Evolutionary conservation across 2,888 invertebrate species (phyloP).

Genomic region (Nomada fucata): DNA sequence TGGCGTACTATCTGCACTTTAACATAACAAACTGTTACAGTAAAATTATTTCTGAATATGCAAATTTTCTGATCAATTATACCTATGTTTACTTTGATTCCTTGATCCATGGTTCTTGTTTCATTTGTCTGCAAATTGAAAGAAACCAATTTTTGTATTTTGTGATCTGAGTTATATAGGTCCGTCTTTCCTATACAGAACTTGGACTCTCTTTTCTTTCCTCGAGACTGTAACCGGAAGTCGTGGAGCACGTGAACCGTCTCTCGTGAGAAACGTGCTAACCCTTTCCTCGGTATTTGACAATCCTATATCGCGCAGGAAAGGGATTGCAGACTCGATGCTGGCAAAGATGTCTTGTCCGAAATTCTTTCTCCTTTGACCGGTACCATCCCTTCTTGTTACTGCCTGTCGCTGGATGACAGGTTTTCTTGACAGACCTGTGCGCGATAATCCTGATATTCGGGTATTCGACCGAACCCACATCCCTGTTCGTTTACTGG

Average conservation of each 20-base stretch:
- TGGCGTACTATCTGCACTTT: neutral
- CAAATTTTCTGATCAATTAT: no score
- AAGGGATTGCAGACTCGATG: slow-evolving; percentile 13
- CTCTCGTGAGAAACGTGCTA: slow-evolving; percentile 51
- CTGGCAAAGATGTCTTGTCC: slow-evolving; percentile 44
- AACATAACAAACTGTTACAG: neutral
- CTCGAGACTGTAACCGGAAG: slow-evolving; percentile 55
- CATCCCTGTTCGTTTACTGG: slow-evolving; percentile 9
- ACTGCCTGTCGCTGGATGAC: slow-evolving; percentile 38
- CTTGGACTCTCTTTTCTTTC: slow-evolving; percentile 54
- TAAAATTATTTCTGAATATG: neutral
- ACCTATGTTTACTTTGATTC: neutral
- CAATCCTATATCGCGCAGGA: slow-evolving; percentile 41
- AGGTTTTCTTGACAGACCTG: slow-evolving; percentile 37
- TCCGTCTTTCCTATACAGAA: slow-evolving; percentile 26
- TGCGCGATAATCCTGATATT: slow-evolving; percentile 38
- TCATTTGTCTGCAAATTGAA: neutral
- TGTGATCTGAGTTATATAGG: slow-evolving; percentile 18
- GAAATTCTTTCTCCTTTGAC: slow-evolving; percentile 44
- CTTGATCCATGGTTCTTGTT: neutral
- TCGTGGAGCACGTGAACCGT: slow-evolving; percentile 55
- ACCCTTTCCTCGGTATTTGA: slow-evolving; percentile 46
- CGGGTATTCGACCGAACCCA: slow-evolving; percentile 24
- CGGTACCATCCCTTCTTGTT: slow-evolving; percentile 8
- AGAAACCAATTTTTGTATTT: slow-evolving; percentile 25